These are phyloP conservation scores for Lasiurus cinereus DNA, from an alignment of 2,113 vertebrate genomes.

Conservation along the genomic window DNA sequence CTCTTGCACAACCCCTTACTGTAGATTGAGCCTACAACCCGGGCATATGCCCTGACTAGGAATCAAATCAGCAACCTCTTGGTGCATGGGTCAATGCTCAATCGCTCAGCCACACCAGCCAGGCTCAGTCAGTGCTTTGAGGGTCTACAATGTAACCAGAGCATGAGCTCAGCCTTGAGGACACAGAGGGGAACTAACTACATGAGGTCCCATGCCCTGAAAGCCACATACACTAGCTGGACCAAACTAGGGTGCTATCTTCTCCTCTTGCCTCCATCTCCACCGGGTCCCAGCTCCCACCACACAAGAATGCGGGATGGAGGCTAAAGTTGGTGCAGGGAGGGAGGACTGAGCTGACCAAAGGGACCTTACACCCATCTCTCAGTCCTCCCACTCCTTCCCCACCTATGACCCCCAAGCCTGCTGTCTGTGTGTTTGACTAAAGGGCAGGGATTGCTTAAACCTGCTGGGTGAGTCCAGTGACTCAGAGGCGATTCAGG, in stretches of 20 bases:
- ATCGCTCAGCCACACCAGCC: no score
- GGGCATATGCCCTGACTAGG: no score
- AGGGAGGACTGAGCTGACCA: not conserved
- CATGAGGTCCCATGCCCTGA: not conserved
- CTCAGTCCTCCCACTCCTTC: not conserved
- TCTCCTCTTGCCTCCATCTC: not conserved
- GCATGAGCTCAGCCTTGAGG: not conserved
- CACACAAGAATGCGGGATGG: not conserved
- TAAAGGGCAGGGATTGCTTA: constrained; percentile 78
- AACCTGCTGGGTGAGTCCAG: constrained; percentile 81
- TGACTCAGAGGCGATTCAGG: constrained; percentile 77
- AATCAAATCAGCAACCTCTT: no score
- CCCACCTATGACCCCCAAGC: constrained; percentile 38
- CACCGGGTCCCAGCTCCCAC: not conserved
- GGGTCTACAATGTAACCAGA: not conserved
- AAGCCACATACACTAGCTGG: not conserved
- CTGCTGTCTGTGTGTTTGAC: constrained; percentile 69
- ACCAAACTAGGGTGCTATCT: not conserved
- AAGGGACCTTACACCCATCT: not conserved
- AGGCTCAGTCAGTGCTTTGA: not conserved
- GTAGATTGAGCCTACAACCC: no score
- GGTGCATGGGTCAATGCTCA: no score
- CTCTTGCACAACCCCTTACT: no score
- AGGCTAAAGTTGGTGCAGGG: not conserved
- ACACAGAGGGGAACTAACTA: not conserved